Percentiles rank a stretch among this genome's conserved stretches.
Evolutionary conservation across 2,113 vertebrate genomes (phyloP).

Genomic region (Cynopterus brachyotis): DNA sequence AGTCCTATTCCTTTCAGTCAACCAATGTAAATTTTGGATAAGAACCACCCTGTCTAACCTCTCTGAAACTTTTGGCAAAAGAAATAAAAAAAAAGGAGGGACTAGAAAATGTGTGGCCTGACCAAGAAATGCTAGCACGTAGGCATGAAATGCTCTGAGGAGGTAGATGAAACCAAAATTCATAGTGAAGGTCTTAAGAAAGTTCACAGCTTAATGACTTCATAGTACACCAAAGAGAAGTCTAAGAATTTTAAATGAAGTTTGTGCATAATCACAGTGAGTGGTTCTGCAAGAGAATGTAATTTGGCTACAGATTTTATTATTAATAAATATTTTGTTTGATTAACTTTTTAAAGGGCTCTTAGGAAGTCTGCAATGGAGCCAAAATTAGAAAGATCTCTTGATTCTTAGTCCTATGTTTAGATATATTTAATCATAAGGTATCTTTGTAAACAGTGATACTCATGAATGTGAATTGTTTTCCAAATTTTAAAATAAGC

Average conservation of each 20-base stretch:
- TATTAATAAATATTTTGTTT: not conserved
- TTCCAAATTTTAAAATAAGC: conserved; percentile 26
- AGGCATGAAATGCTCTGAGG: not conserved
- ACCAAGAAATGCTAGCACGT: not conserved
- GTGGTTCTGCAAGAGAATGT: not conserved
- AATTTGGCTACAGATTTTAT: not conserved
- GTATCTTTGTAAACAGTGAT: not conserved
- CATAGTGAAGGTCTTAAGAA: not conserved
- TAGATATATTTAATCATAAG: not conserved
- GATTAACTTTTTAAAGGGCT: not conserved
- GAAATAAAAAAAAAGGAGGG: not conserved
- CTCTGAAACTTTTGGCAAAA: not conserved
- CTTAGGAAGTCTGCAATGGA: not conserved
- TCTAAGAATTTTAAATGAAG: not conserved
- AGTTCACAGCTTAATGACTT: not conserved
- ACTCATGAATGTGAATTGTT: not conserved
- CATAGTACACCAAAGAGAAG: not conserved
- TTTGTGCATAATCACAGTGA: not conserved
- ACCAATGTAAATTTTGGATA: not conserved
- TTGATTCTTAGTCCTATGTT: not conserved
- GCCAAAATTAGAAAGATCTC: not conserved
- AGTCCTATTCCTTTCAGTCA: not conserved
- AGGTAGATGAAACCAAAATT: not conserved
- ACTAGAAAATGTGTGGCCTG: not conserved
- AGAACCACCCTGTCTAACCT: not conserved